Percentiles rank a stretch among this genome's conserved stretches.
These are phyloP conservation scores for Tolypeutes matacus DNA, from an alignment of 2,797 vertebrate genomes.

Conservation along the genomic window DNA sequence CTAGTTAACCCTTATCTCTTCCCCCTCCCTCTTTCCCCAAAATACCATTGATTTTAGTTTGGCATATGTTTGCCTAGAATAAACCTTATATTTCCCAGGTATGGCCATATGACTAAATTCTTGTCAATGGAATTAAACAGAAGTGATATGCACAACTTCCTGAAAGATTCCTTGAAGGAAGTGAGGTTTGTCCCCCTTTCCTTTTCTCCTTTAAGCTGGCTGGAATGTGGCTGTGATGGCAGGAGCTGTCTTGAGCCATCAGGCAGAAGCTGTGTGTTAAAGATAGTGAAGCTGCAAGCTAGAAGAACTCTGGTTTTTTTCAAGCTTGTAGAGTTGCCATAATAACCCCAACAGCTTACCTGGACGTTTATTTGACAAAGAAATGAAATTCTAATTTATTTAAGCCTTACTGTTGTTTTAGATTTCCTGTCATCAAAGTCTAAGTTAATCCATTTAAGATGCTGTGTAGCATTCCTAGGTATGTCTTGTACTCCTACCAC, in stretches of 20 bases:
- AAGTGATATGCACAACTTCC: background rate
- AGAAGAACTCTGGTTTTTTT: background rate
- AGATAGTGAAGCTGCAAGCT: background rate
- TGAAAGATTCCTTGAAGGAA: background rate
- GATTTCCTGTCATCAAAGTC: background rate
- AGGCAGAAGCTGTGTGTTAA: background rate
- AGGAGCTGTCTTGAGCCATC: background rate
- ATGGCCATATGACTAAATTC: background rate
- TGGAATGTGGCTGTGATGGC: background rate
- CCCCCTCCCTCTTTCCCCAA: background rate
- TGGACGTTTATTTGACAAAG: background rate
- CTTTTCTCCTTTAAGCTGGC: accelerated
- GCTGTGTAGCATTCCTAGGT: background rate
- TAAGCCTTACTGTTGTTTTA: background rate
- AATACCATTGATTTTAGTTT: background rate
- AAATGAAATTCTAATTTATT: conserved; percentile 16
- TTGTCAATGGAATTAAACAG: background rate
- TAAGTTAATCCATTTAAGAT: background rate
- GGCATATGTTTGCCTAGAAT: background rate
- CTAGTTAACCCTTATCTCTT: background rate
- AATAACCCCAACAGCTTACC: background rate
- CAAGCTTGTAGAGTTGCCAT: background rate
- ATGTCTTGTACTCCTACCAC: background rate
- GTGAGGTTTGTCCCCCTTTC: accelerated
- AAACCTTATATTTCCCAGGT: background rate